Conservation (phyloP, 2,888 invertebrate species). For the Erannis defoliaria region DNA sequence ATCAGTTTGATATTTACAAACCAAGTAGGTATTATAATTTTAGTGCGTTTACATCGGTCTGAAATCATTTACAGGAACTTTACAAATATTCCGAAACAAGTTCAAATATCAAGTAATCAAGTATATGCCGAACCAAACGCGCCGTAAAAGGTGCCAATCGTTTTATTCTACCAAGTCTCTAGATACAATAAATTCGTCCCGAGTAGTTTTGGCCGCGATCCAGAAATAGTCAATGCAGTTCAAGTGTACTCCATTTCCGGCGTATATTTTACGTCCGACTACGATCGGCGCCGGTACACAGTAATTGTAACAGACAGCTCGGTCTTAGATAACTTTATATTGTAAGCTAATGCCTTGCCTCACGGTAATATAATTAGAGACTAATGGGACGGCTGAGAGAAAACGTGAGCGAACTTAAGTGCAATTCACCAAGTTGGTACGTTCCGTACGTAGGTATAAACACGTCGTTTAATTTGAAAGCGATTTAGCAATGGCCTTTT, state of each 20-base stretch:
- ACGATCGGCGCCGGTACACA: conserved; percentile 55
- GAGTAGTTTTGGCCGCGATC: conserved; percentile 68
- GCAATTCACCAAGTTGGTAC: conserved; percentile 13
- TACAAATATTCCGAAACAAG: background rate
- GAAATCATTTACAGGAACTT: background rate
- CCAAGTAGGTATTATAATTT: no score
- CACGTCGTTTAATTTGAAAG: background rate
- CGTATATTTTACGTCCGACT: conserved; percentile 58
- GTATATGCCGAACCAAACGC: background rate
- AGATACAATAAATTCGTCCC: conserved; percentile 12
- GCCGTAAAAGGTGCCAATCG: conserved; percentile 14
- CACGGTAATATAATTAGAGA: conserved; percentile 29
- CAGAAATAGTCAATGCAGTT: conserved; percentile 76
- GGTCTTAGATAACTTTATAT: conserved; percentile 25
- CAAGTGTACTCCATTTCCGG: conserved; percentile 77
- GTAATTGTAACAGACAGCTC: conserved; percentile 26
- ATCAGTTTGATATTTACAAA: no score
- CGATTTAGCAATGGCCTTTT: background rate
- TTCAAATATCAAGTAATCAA: background rate
- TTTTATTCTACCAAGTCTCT: conserved; percentile 14
- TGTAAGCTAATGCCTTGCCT: conserved; percentile 33
- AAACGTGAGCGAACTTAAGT: conserved; percentile 25
- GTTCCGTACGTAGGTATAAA: background rate
- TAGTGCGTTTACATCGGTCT: no score
- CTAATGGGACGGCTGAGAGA: conserved; percentile 35